phyloP scores from a whole-genome alignment of 2,797 vertebrate genomes.

The Manis javanica region DNA sequence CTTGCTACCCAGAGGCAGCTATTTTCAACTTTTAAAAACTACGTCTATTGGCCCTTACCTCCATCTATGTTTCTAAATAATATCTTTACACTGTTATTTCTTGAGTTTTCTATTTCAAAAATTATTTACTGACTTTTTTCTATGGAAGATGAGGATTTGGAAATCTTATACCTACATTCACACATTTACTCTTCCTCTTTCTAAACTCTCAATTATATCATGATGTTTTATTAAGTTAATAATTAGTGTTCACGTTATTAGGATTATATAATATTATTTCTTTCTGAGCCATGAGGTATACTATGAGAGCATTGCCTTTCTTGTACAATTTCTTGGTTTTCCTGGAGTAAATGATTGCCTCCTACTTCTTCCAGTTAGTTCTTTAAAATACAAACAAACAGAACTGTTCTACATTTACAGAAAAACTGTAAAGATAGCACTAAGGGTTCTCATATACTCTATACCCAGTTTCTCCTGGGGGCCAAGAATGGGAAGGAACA shows the following conservation, averaged over 20 bases:
- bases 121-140: not conserved
- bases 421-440: not conserved
- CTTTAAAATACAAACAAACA: not conserved
- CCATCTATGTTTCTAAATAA: not conserved
- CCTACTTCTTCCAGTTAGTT: not conserved
- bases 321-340: not conserved
- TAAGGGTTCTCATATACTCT: not conserved
- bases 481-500: not conserved
- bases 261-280: not conserved
- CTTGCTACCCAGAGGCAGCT: not conserved
- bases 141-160: not conserved
- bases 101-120: conserved; percentile 15
- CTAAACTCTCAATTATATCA: not conserved
- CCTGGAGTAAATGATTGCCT: not conserved
- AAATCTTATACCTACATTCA: not conserved
- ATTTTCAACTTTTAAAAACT: not conserved
- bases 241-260: not conserved
- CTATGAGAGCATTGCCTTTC: not conserved
- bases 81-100: conserved; percentile 14
- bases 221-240: not conserved
- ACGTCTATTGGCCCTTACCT: not conserved
- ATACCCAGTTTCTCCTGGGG: not conserved
- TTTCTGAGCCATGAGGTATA: not conserved
- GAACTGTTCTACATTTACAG: not conserved
- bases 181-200: not conserved